Conservation (phyloP, 2,888 invertebrate species). For the Linnaemya vulpina region DNA sequence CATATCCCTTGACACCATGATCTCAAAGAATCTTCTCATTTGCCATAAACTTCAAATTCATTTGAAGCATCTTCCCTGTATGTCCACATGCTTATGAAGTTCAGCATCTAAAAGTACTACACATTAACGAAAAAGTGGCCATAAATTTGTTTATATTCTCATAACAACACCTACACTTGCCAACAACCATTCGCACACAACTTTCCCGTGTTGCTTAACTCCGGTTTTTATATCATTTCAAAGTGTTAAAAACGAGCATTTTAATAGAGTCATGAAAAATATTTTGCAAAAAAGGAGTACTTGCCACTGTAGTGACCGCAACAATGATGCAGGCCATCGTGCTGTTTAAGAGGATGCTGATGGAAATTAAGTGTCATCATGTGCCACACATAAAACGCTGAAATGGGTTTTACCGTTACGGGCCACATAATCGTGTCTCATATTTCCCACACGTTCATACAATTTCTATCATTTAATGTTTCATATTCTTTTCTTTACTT, state of each 20-base stretch:
- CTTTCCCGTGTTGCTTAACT: neutral
- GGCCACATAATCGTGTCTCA: constrained; percentile 29
- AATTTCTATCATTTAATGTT: neutral
- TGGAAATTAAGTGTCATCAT: constrained; percentile 65
- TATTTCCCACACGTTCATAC: neutral
- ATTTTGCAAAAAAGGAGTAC: constrained; percentile 19
- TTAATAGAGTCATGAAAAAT: constrained; percentile 9
- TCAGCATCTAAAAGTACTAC: too few relatives aligned
- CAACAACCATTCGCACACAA: neutral
- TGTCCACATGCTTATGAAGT: too few relatives aligned
- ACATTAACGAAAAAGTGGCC: neutral
- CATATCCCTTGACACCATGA: too few relatives aligned
- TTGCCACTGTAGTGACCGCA: constrained; percentile 26
- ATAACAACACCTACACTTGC: neutral
- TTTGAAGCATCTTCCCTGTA: too few relatives aligned
- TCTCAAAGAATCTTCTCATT: too few relatives aligned
- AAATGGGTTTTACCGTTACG: constrained; percentile 41
- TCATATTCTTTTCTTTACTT: neutral
- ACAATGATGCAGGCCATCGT: constrained; percentile 24
- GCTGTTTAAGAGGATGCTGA: constrained; percentile 47
- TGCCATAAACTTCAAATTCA: too few relatives aligned
- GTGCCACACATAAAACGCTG: constrained; percentile 59
- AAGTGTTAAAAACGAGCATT: constrained; percentile 48
- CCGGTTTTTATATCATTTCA: constrained; percentile 6
- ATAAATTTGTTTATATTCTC: neutral